Base-by-base conservation (phyloP, 2,888 invertebrate genomes). In the Drosophila neotestacea region DNA sequence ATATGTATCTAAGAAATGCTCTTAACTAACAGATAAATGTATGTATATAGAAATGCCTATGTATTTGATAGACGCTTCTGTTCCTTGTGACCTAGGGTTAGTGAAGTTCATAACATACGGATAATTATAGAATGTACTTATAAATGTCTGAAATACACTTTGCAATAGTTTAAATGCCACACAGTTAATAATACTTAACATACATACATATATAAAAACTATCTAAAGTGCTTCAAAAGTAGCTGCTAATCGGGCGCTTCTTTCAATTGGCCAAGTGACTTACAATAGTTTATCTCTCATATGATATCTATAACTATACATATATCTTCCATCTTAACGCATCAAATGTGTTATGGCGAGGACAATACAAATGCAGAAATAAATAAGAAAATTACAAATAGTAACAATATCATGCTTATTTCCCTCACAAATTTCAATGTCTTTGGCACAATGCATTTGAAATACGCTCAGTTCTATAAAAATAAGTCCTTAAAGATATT, bases 11-110 rank as follows among this genome's bases (percentile, higher is more conserved):
- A 22, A 22, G 22, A 22, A 71, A 81, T 60, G 78, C 77, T 77
- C 78, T 75, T 60, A 65, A 70, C 55, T 42, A 22, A 28, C 39
- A 41, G 30, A 55, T 66, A 34, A 52, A 46, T 22, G 22, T 22
- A 22, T 22, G 54, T 58, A 64, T 56, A 66, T 66, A 27, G 47
- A 54, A 58, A 48, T 52, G 78, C 78, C 65, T 61, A 56, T 39
- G 39, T 73, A 70, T 74, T 68, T 74, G 58, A 79, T 77, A 82
- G 77, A 72, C 58, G 84, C 85, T 84, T 88, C 83, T 88, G 88
- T 84, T 88, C 88, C 88, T 88, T 71, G 79, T 75, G 60, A 60
- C 59, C 52, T 83, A 85, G 83, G 88, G 70, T 83, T 83, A 83
- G 83, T 88, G 88, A 85, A 48, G 58, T 71, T 75, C 55, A 54